A percentile compares a stretch with the other conserved stretches of the same genome.
phyloP scores from a whole-genome alignment of 2,888 invertebrate species.

The Drosophila yooni region DNA sequence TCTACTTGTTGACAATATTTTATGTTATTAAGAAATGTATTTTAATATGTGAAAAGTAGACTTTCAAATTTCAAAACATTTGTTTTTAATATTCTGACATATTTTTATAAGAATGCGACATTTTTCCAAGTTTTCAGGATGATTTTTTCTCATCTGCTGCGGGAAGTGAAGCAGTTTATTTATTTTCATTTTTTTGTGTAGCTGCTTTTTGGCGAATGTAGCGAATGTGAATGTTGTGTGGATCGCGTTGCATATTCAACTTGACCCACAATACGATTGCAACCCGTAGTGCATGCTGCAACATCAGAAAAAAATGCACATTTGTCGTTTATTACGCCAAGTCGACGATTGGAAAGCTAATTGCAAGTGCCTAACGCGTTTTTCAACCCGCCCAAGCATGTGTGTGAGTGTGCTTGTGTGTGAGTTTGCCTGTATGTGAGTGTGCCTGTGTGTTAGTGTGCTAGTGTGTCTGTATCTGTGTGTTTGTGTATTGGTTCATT shows the following conservation, averaged over 20 bases:
- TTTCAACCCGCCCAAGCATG: conserved; percentile 1
- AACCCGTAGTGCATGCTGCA: conserved; percentile 23
- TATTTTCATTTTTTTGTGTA: conserved; percentile 12
- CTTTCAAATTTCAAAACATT: neutral
- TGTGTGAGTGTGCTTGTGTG: conserved; percentile 5
- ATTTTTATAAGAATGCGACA: neutral
- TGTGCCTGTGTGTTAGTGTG: conserved; percentile 13
- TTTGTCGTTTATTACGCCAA: conserved; percentile 25
- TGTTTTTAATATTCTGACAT: neutral
- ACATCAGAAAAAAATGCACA: conserved; percentile 19
- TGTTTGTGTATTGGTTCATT: conserved; percentile 38
- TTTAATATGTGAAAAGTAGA: neutral
- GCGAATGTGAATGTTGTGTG: conserved; percentile 44
- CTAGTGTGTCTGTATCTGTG: conserved; percentile 1
- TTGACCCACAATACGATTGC: conserved; percentile 70
- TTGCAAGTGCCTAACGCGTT: conserved; percentile 42
- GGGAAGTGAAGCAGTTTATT: conserved; percentile 51
- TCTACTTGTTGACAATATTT: neutral
- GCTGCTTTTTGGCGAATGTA: conserved; percentile 9
- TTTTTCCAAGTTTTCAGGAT: neutral
- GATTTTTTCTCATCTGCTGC: conserved; percentile 20
- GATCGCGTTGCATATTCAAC: conserved; percentile 75
- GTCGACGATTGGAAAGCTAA: conserved; percentile 38
- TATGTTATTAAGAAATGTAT: neutral
- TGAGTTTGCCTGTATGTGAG: conserved; percentile 11